Conservation (phyloP, 2,888 invertebrate genomes). For the Amphiduros pacificus region DNA sequence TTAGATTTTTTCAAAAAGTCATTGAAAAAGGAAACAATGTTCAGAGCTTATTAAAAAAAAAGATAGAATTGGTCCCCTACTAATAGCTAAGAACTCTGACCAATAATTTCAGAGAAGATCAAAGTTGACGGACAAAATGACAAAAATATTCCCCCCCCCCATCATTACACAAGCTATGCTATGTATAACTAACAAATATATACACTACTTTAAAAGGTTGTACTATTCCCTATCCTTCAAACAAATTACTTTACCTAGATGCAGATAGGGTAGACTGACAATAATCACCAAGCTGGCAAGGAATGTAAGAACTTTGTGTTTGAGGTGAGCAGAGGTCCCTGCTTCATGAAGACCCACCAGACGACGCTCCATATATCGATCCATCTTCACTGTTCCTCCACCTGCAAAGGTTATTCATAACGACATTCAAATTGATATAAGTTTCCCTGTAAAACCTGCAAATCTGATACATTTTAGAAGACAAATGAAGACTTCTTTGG, state of each 20-base stretch:
- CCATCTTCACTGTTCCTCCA: too few relatives aligned
- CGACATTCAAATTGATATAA: too few relatives aligned
- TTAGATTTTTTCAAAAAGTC: too few relatives aligned
- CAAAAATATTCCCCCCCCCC: neutral
- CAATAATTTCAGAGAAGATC: neutral
- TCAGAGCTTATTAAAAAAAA: too few relatives aligned
- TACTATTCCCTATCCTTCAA: neutral
- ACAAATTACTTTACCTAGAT: constrained; percentile 53
- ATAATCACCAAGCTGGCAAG: constrained; percentile 36
- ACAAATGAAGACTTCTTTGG: too few relatives aligned
- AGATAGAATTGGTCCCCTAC: too few relatives aligned
- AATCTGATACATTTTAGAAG: too few relatives aligned
- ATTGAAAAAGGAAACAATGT: too few relatives aligned
- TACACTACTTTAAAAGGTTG: neutral
- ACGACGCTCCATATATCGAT: constrained; percentile 45
- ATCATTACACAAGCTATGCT: neutral
- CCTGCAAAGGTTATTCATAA: too few relatives aligned
- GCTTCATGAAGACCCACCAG: constrained; percentile 42
- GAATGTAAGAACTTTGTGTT: constrained; percentile 43
- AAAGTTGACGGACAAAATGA: neutral
- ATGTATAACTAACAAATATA: neutral
- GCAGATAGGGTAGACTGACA: constrained; percentile 48
- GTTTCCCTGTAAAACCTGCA: too few relatives aligned
- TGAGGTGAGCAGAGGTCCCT: constrained; percentile 40
- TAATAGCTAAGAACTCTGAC: neutral